Evolutionary conservation across 23 tunicate species (phyloP), one percentile per base, ranked within the genome.

Genomic region (Halocynthia roretzi): DNA sequence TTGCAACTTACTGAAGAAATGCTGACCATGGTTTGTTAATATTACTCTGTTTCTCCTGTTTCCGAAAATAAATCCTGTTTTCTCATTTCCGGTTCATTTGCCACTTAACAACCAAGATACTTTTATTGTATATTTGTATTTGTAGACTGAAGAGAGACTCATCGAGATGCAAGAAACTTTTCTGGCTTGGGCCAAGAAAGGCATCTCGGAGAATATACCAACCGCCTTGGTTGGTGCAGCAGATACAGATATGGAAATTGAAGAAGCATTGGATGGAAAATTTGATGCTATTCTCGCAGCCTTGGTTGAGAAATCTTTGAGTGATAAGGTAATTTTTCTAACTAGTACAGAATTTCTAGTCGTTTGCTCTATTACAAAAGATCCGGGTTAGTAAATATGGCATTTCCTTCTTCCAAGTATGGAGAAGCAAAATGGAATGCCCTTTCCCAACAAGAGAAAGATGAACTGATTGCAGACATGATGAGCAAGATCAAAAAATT

Each of bases 251-350:
- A 77, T 51, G 22, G 83, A 75, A 50, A 9, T 91, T 22, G 55
- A 80, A 57, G 84, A 83, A 49, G 96, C 96, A 7, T 56, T 89
- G 20, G 55, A 80, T n/a, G 87, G 84, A 58, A 84, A 89, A 84
- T 83, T 61, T 54, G 85, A 84, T 61, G 85, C 87, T 10, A 72
- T 89, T 17, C 72, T 90, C 22, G 85, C 87, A 17, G 81, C 87
- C 18, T 15, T 77, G 18, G 97, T 67, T 62, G 83, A 71, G 61
- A 81, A 81, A 72, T 86, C 68, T 6, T 68, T 90, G 19, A 76
- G 73, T 5, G 57, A 81, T 50, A 90, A 84, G 90, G 91, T 86
- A 10, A 58, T 58, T 58, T 58, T 58, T 14, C 64, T 58, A 1
- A 1, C n/a, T 72, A 51, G 61, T 5, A 72, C 51, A 5, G 12